Base-by-base conservation (phyloP, 92 coral and sea anemone species). In the Pocillopora meandrina region DNA sequence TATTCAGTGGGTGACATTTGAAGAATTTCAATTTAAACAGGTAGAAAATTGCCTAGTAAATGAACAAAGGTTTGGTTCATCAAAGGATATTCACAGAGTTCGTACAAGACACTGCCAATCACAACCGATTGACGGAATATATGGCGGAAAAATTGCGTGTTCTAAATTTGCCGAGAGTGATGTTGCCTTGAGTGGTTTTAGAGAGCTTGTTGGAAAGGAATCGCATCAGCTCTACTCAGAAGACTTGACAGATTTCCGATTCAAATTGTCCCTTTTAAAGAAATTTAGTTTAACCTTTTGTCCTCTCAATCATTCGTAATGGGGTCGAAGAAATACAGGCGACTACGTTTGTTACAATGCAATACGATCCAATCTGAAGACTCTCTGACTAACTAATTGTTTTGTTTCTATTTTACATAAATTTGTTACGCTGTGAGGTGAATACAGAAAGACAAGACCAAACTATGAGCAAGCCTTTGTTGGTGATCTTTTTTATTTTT, bases 11-110 rank as follows among this genome's bases (percentile, higher is more conserved):
- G 63, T 62, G 86, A 73, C 79, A 61, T 83, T 83, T 74, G 63
- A 83, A 83, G 80, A 83, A 74, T 83, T 83, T 83, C 80, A 73
- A 74, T 83, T 70, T 63, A 83, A 83, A 83, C 86, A 83, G 86
- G 86, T 83, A 62, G 80, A 74, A 83, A 83, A 83, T 83, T 83
- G 86, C 72, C 63, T 73, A 16, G 80, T 69, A 83, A 74, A 66
- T 73, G 86, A 63, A 83, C 86, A 83, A 83, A 83, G 86, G 73
- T 71, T 62, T 23, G 72, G 74, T 59, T 71, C 21, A 81, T 81
- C 65, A 81, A 81, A 81, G 59, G 60, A 5, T 68, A 17, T 70
- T 36, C 55, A 55, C 56, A 10, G 56, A 70, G 56, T 36, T 55
- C n/a, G 14, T 0, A 34, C 12, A 49, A 36, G 13, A 42, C 14